phyloP scores from a whole-genome alignment of 2,797 vertebrate genomes.

The Lacerta agilis region DNA sequence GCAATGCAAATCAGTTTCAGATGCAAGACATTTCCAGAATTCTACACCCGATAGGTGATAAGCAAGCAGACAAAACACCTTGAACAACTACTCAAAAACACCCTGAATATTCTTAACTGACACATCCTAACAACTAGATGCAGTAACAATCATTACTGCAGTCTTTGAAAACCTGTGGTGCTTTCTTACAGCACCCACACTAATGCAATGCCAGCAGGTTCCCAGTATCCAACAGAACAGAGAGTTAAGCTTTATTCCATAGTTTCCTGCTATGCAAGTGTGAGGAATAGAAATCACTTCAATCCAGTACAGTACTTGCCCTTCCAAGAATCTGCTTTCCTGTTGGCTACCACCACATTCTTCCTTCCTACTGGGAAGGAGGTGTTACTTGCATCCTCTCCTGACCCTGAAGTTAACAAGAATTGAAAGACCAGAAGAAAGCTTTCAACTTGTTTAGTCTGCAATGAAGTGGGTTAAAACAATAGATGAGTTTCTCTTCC shows the following conservation, averaged over 20 bases:
- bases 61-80: too few species aligned
- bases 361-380: conserved; percentile 65
- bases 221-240: not conserved
- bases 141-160: not conserved
- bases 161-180: not conserved
- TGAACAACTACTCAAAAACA: too few species aligned
- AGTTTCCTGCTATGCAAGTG: not conserved
- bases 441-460: conserved; percentile 74
- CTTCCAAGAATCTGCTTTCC: conserved; percentile 45
- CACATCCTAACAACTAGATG: not conserved
- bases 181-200: not conserved
- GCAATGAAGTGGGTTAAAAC: conserved; percentile 73
- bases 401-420: conserved; percentile 51
- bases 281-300: conserved; percentile 36
- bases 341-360: conserved; percentile 54
- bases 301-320: conserved; percentile 37
- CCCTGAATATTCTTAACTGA: not conserved
- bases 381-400: conserved; percentile 59
- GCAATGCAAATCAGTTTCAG: not conserved
- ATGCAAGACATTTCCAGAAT: not conserved
- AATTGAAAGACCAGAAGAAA: conserved; percentile 59
- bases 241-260: accelerated
- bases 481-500: conserved; percentile 73
- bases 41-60: not conserved
- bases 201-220: not conserved